Evolutionary conservation across 2,888 invertebrate species (phyloP), one percentile per base, ranked within the genome.

Genomic region (Hirtodrosophila trivittata): DNA sequence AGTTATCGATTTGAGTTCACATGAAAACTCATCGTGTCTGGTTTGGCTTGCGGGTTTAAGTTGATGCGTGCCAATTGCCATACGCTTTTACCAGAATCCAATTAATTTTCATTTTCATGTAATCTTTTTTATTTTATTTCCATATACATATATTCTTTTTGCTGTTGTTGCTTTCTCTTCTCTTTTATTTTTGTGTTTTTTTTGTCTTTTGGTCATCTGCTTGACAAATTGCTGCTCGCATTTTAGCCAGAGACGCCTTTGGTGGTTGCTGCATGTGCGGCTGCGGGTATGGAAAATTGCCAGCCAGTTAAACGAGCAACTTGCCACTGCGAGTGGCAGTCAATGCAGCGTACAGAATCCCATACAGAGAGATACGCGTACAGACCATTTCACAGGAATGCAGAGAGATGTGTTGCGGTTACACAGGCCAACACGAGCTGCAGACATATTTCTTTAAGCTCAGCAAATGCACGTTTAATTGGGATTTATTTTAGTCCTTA

Each of bases 151-250:
- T 28, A 28, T 30, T 42, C 8, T 14, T 41, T 35, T 45, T 21
- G 12, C 14, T 25, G 3, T 18, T 26, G 7, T 9, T 43, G 10
- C 3, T 43, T 28, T 12, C 45, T 8, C 12, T 10, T 21, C 25
- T 26, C 14, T 13, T 41, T 37, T 18, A 8, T 51, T 8, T 14
- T 10, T 14, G 14, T 35, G 10, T 18, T 41, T 37, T 35, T 47
- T 42, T 51, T n/a, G n/a, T 33, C n/a, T n/a, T 51, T 43, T 50
- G 58, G 66, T 37, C 60, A 38, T 42, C 47, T 51, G 38, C 38
- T 56, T 75, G 77, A 74, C 75, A 77, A 75, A 77, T 74, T 68
- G 74, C 74, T 56, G 60, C 49, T 59, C 55, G 42, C 57, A 55
- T 57, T 42, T 25, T 56, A 52, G 52, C 62, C 67, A n/a, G n/a